phyloP scores from a whole-genome alignment of 1,140 invertebrate species.

The Lordiphosa clarofinis region DNA sequence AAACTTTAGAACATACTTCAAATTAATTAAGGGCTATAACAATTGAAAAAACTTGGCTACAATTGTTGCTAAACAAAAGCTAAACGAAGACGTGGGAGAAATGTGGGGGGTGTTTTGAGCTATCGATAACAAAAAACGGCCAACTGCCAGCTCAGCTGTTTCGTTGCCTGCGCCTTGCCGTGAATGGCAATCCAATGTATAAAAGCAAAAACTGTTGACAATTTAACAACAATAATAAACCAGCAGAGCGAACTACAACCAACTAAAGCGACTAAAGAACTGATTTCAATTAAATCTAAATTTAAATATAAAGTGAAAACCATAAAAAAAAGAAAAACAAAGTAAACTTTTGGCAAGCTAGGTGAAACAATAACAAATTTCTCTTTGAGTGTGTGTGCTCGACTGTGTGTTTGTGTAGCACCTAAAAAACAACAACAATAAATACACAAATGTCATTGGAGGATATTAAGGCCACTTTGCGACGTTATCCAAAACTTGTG shows the following conservation, averaged over 20 bases:
- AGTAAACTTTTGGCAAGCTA: conserved; percentile 50
- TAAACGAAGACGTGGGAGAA: too few species aligned
- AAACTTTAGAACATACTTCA: conserved; percentile 23
- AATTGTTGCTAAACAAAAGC: conserved; percentile 9
- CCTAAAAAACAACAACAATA: neutral
- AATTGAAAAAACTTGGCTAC: conserved; percentile 17
- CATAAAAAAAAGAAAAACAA: conserved; percentile 10
- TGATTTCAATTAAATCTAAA: too few species aligned
- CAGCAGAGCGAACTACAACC: conserved; percentile 29
- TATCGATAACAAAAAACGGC: conserved; percentile 1
- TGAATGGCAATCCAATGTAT: conserved; percentile 6
- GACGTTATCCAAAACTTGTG: conserved; percentile 67
- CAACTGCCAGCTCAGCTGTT: conserved; percentile 26
- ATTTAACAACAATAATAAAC: conserved; percentile 25
- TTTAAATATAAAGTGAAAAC: conserved; percentile 2
- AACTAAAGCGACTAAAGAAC: neutral
- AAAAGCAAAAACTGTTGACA: conserved; percentile 25
- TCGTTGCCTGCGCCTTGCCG: conserved; percentile 4
- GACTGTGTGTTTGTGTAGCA: too few species aligned
- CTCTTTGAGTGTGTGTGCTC: conserved; percentile 18
- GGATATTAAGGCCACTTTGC: conserved; percentile 59
- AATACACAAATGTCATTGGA: conserved; percentile 63
- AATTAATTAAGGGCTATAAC: conserved; percentile 12
- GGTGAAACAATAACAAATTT: conserved; percentile 23
- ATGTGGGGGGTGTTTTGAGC: neutral